phyloP scores from a whole-genome alignment of 2,888 invertebrate genomes.

The Lycaena phlaeas region DNA sequence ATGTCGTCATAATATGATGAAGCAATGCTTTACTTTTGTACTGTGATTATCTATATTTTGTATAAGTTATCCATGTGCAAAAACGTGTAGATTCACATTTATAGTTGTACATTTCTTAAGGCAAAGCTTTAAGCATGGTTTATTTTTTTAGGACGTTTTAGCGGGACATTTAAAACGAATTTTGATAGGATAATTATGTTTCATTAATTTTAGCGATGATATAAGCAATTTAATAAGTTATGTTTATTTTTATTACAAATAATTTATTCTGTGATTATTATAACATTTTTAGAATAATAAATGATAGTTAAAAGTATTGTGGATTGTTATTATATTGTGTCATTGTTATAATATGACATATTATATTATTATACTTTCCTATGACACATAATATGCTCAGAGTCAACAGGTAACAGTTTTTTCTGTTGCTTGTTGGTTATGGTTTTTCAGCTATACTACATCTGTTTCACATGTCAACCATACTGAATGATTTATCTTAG shows the following conservation, averaged over 20 bases:
- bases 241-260: slow-evolving; percentile 46
- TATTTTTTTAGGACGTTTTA: slow-evolving; percentile 31
- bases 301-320: background rate
- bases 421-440: too few species aligned
- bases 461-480: too few species aligned
- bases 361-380: too few species aligned
- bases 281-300: slow-evolving; percentile 17
- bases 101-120: slow-evolving; percentile 18
- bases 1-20: slow-evolving; percentile 63
- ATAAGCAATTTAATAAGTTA: slow-evolving; percentile 30
- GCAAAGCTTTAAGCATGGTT: slow-evolving; percentile 47
- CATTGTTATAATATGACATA: too few species aligned
- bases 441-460: too few species aligned
- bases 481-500: too few species aligned
- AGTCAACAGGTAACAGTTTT: too few species aligned
- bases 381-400: too few species aligned
- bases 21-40: slow-evolving; percentile 69
- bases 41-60: slow-evolving; percentile 62
- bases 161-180: slow-evolving; percentile 18
- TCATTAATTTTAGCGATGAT: slow-evolving; percentile 20
- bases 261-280: slow-evolving; percentile 62
- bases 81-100: slow-evolving; percentile 22
- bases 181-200: slow-evolving; percentile 16
- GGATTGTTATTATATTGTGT: background rate
- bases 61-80: slow-evolving; percentile 47